These are phyloP conservation scores for Molothrus ater DNA, from an alignment of 2,797 vertebrate genomes.

Conservation along the genomic window DNA sequence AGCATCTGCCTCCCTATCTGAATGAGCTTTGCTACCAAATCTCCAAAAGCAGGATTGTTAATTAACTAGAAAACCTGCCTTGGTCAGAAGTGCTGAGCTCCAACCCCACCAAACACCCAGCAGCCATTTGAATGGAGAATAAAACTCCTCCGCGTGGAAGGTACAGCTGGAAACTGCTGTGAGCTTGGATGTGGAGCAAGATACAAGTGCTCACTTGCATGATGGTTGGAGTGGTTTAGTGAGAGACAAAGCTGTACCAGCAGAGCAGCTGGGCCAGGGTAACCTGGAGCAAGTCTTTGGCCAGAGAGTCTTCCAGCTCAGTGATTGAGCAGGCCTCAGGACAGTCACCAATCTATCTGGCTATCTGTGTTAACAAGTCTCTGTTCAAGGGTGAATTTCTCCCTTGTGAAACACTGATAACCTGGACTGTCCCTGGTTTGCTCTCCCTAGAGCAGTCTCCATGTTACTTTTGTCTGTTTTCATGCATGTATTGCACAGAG, in stretches of 20 bases:
- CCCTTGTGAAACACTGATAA: background rate
- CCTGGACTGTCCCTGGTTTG: background rate
- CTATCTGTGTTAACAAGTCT: background rate
- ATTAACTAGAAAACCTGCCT: background rate
- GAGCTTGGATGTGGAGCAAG: background rate
- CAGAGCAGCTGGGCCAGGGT: background rate
- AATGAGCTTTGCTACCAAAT: background rate
- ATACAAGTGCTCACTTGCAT: background rate
- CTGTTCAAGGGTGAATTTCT: background rate
- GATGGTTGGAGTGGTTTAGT: background rate
- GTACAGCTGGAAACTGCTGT: background rate
- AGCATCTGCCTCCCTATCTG: background rate
- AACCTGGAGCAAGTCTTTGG: background rate
- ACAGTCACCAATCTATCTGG: background rate
- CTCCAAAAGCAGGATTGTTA: background rate
- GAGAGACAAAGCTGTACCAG: background rate
- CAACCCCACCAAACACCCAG: background rate
- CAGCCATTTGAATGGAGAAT: background rate
- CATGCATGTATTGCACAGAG: background rate
- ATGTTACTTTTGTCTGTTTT: background rate
- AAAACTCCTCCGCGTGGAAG: rapidly evolving
- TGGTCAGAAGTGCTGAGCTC: background rate
- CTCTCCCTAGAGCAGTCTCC: background rate
- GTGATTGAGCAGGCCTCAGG: background rate
- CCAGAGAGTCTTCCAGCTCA: background rate